phyloP scores from a whole-genome alignment of 2,888 invertebrate species.

The Diaprepes abbreviatus region DNA sequence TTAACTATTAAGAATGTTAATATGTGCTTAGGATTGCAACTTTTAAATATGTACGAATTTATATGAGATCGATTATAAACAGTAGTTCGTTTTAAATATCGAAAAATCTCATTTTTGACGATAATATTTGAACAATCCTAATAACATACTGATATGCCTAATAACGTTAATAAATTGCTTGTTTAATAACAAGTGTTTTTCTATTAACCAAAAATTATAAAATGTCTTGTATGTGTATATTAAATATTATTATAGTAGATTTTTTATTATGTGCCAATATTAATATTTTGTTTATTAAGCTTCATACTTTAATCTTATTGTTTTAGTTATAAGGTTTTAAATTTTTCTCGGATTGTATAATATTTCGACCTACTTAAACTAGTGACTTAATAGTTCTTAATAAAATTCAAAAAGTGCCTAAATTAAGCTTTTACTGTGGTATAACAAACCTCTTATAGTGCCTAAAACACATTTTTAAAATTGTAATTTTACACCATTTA shows the following conservation, averaged over 20 bases:
- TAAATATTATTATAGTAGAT: slow-evolving; percentile 35
- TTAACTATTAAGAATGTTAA: slow-evolving; percentile 1
- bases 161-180: neutral
- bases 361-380: neutral
- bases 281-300: slow-evolving; percentile 37
- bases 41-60: too few relatives aligned
- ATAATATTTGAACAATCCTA: too few relatives aligned
- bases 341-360: slow-evolving; percentile 24
- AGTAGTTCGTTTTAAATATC: too few relatives aligned
- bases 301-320: slow-evolving; percentile 24
- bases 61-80: too few relatives aligned
- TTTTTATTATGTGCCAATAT: slow-evolving; percentile 49
- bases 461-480: slow-evolving; percentile 31
- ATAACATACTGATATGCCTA: neutral
- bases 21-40: neutral
- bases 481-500: slow-evolving; percentile 27
- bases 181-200: slow-evolving; percentile 9
- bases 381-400: slow-evolving; percentile 18
- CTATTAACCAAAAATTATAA: slow-evolving; percentile 40
- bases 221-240: slow-evolving; percentile 31
- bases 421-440: slow-evolving; percentile 37
- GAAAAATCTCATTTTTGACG: too few relatives aligned
- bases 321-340: slow-evolving; percentile 9
- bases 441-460: slow-evolving; percentile 37
- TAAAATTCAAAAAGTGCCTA: slow-evolving; percentile 41